A percentile compares a stretch with the other conserved stretches of the same genome.
Evolutionary conservation across 1,140 invertebrate species (phyloP).

Genomic region (Bombus vancouverensis): DNA sequence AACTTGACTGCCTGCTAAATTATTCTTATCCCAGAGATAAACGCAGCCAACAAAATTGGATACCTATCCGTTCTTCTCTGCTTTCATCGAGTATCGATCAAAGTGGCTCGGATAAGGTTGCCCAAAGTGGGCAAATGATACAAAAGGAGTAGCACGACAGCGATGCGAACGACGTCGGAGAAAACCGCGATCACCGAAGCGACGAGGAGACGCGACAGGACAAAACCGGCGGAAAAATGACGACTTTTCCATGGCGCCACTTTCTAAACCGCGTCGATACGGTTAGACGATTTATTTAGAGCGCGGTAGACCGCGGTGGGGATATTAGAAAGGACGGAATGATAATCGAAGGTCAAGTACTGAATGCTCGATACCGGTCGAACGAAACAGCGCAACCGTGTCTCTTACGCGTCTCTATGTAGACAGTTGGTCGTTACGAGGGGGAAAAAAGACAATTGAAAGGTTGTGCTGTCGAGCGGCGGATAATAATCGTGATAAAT

Average conservation of each 20-base stretch:
- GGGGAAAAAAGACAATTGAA: background rate
- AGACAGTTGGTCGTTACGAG: background rate
- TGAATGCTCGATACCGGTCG: constrained; percentile 49
- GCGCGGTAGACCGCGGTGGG: constrained; percentile 26
- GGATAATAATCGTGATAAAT: constrained; percentile 16
- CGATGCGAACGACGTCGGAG: no score
- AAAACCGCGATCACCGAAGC: constrained; percentile 4
- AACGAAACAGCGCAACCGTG: constrained; percentile 39
- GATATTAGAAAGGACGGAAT: constrained; percentile 71
- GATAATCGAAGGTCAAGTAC: constrained; percentile 76
- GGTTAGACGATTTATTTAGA: constrained; percentile 50
- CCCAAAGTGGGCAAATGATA: background rate
- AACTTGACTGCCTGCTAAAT: background rate
- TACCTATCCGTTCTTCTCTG: background rate
- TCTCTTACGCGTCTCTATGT: background rate
- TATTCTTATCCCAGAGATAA: constrained; percentile 7
- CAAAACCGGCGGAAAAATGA: constrained; percentile 24
- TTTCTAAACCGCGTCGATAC: constrained; percentile 61
- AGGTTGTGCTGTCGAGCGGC: no score
- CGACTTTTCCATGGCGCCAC: constrained; percentile 59
- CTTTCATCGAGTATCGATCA: background rate
- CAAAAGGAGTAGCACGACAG: no score
- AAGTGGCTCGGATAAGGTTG: background rate
- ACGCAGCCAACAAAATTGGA: background rate
- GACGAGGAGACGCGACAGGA: background rate